Evolutionary conservation across 2,888 invertebrate species (phyloP).

Genomic region (Drymonia ruficornis): DNA sequence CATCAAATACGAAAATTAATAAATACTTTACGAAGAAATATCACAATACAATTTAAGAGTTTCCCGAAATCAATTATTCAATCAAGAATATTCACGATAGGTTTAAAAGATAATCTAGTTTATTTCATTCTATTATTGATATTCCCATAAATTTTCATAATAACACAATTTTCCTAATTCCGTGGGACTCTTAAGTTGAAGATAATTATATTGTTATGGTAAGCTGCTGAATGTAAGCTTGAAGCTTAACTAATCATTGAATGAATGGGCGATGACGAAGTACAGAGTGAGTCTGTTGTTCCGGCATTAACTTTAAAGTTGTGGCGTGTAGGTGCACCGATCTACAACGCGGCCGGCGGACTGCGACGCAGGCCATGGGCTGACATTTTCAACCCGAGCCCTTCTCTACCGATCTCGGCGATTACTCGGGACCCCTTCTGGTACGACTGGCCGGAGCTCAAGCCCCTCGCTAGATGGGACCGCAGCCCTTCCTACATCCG

Average conservation of each 20-base stretch:
- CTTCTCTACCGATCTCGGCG: constrained; percentile 90
- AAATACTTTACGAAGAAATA: neutral
- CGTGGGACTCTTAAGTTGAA: constrained; percentile 19
- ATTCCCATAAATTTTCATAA: neutral
- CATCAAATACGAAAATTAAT: constrained; percentile 1
- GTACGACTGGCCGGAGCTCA: constrained; percentile 92
- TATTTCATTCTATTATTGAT: too few species aligned
- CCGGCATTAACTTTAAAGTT: constrained; percentile 58
- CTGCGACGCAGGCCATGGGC: constrained; percentile 84
- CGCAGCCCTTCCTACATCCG: constrained; percentile 91
- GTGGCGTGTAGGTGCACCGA: constrained; percentile 87
- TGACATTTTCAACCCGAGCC: constrained; percentile 92
- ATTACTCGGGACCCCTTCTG: constrained; percentile 96
- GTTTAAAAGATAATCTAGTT: too few species aligned
- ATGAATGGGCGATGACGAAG: constrained; percentile 71
- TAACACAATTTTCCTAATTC: neutral
- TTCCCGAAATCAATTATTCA: constrained; percentile 1
- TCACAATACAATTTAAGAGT: constrained; percentile 1
- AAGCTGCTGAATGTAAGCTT: constrained; percentile 42
- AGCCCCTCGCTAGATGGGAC: constrained; percentile 90
- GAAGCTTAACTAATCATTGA: constrained; percentile 44
- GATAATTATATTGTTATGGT: constrained; percentile 13
- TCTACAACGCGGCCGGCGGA: constrained; percentile 89
- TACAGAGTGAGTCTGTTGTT: constrained; percentile 66
- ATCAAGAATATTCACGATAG: neutral